phyloP scores from a whole-genome alignment of 2,113 vertebrate species.

The Brachyhypopomus occidentalis region DNA sequence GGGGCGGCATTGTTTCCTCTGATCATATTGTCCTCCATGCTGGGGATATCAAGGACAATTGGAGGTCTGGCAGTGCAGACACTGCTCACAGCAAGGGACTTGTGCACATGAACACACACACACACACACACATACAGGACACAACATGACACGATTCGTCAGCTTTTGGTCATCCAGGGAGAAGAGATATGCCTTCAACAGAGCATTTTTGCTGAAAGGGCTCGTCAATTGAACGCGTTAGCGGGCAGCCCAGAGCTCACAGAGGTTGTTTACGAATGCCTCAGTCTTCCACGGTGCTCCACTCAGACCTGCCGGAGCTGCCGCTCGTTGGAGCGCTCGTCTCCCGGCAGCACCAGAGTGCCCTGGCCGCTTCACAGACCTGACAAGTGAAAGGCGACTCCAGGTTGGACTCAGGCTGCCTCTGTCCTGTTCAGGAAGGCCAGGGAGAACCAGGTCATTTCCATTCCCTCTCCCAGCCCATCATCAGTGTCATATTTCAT shows the following conservation, averaged over 20 bases:
- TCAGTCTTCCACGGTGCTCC: constrained; percentile 2
- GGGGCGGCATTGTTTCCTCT: constrained; percentile 27
- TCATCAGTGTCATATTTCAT: constrained; percentile 64
- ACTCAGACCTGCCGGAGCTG: constrained; percentile 40
- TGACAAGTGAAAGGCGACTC: constrained; percentile 49
- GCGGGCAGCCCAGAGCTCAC: neutral
- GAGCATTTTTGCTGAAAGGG: neutral
- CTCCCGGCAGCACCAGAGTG: constrained; percentile 41
- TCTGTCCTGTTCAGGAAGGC: constrained; percentile 47
- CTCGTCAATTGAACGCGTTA: constrained; percentile 5
- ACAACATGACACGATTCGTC: neutral
- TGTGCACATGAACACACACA: constrained; percentile 4
- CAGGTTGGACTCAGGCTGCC: constrained; percentile 34
- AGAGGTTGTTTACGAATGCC: constrained; percentile 29
- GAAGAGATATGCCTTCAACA: neutral
- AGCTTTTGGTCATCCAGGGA: neutral
- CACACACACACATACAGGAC: constrained; percentile 11
- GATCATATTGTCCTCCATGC: constrained; percentile 41
- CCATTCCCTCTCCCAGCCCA: constrained; percentile 49
- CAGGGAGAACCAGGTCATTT: constrained; percentile 59
- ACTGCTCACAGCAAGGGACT: constrained; percentile 24
- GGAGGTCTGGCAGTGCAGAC: constrained; percentile 28
- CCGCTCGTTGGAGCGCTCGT: constrained; percentile 44
- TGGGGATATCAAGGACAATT: constrained; percentile 44
- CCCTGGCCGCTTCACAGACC: constrained; percentile 55